Evolutionary conservation across 2,888 invertebrate genomes (phyloP), one percentile per base, ranked within the genome.

Genomic region (Agapetus fuscipes): DNA sequence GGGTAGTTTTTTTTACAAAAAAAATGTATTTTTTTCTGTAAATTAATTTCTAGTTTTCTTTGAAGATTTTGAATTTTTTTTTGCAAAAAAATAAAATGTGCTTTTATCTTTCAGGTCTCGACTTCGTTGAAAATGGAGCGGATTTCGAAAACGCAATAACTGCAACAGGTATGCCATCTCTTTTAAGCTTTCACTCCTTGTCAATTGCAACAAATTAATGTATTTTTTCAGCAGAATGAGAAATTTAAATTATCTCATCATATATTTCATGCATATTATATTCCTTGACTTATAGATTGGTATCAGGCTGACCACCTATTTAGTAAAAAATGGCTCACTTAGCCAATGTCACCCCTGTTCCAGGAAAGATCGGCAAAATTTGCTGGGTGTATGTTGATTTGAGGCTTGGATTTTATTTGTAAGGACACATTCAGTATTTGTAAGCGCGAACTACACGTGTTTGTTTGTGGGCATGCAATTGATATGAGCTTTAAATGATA

Each of bases 91-190:
- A 2, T 32, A 11, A 2, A 1, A 28, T 37, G 34, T 40, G 50
- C 47, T 27, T 61, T 42, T 44, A 47, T 32, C 45, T 60, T 71
- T 52, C 66, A 80, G 80, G 80, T 65, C 69, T 80, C 66, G 80
- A 81, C 62, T 81, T 81, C 60, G 72, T 79, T 58, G 79, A 78
- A 57, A 78, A 78, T 69, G 80, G 79, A 50, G 78, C 80, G 55
- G 80, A 80, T 61, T 81, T 80, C 61, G 81, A 81, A 62, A 72
- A 75, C 53, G 81, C 81, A 48, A 74, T 81, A 53, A 77, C 78
- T 55, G 76, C 76, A 45, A 76, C 80, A 59, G 80, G 81, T 79
- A 56, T 64, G 65, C 56, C 7, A 15, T 31, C 30, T 15, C 25
- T 11, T 30, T 7, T 15, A 30, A 20, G 9, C 4, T 20, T 6